These are phyloP conservation scores for Caprella mutica DNA, from an alignment of 2,888 invertebrate genomes.

Conservation along the genomic window DNA sequence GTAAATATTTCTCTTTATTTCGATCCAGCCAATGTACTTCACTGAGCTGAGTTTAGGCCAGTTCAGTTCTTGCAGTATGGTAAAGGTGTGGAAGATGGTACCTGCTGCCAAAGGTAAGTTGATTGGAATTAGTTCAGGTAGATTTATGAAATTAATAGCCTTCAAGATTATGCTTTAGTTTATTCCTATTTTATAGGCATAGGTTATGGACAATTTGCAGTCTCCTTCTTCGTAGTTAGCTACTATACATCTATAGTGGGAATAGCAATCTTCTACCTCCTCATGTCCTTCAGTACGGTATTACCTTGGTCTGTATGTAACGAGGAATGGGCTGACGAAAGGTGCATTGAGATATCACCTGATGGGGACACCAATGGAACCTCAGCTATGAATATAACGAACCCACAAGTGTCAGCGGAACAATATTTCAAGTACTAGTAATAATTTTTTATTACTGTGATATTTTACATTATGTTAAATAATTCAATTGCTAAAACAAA, in stretches of 20 bases:
- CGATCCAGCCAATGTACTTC: slow-evolving; percentile 70
- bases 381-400: slow-evolving; percentile 6
- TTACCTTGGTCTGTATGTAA: slow-evolving; percentile 61
- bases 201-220: slow-evolving; percentile 45
- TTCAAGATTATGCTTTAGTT: not conserved
- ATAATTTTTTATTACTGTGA: too few relatives aligned
- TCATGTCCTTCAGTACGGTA: slow-evolving; percentile 55
- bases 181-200: slow-evolving; percentile 37
- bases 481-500: too few relatives aligned
- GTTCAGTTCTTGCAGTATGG: slow-evolving; percentile 65
- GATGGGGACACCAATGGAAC: slow-evolving; percentile 9
- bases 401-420: slow-evolving; percentile 9
- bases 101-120: slow-evolving; percentile 33
- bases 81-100: slow-evolving; percentile 44
- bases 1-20: too few relatives aligned
- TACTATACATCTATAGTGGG: slow-evolving; percentile 67
- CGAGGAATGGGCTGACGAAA: slow-evolving; percentile 2
- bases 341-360: slow-evolving; percentile 23
- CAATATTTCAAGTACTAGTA: slow-evolving; percentile 22
- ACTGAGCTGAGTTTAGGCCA: slow-evolving; percentile 73
- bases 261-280: slow-evolving; percentile 58
- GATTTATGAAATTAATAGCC: not conserved
- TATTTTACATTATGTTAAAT: too few relatives aligned
- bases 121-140: not conserved
- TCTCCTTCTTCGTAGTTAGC: slow-evolving; percentile 51